Evolutionary conservation across 2,113 vertebrate species (phyloP), one percentile per base, ranked within the genome.

Genomic region (Patagioenas fasciata): DNA sequence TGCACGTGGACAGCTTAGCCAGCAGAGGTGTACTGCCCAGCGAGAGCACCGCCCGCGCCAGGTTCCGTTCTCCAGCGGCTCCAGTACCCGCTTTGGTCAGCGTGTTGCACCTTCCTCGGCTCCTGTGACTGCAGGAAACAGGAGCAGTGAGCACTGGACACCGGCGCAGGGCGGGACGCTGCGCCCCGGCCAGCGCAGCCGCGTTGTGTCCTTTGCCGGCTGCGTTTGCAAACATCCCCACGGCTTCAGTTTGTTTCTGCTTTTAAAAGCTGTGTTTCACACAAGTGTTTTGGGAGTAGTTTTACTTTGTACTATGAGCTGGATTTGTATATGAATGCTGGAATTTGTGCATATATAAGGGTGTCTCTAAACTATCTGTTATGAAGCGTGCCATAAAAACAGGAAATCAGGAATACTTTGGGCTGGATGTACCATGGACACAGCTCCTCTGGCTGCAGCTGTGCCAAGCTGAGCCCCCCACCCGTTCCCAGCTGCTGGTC

Each of bases 191-290:
- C 2, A 6, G 26, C 4, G 31, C 42, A 32, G 54, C 12, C 51
- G 0, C 5, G 36, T 40, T 18, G 3, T n/a, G 64, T 11, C 31
- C 56, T 44, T 20, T 8, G 2, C 24, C 14, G 0, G 11, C 1
- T 34, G 17, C 24, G 38, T 53, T 38, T 61, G 62, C 70, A 44
- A 53, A 40, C 57, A 10, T 21, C 9, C 53, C 28, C 38, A 2
- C 73, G 81, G 32, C 1, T 26, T 13, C 6, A 29, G 9, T 2
- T 5, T 42, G 8, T 1, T 21, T 14, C 5, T 21, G 23, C 26
- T 11, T 13, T 44, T 2, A 0, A 38, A 44, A 53, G 36, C 50
- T 71, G 36, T 31, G 62, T 48, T 70, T 48, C 78, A n/a, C 40
- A 36, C 6, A 11, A 25, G 65, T 25, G 32, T 32, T 80, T 28